These are phyloP conservation scores for Brachionus calyciflorus DNA, from an alignment of 1,140 invertebrate species.

Conservation along the genomic window DNA sequence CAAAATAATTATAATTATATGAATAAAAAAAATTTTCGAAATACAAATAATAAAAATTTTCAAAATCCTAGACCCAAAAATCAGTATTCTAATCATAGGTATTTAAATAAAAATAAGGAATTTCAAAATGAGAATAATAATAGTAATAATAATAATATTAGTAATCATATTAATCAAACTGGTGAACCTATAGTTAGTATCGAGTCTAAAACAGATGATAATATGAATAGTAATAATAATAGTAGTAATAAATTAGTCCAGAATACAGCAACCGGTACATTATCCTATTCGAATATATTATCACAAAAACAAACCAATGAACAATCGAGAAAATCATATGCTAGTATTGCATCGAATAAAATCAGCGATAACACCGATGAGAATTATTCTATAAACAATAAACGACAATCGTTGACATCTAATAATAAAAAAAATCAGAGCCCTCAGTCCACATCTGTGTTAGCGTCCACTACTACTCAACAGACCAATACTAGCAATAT, in stretches of 20 bases:
- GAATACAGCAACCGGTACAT: slow-evolving; percentile 7
- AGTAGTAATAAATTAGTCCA: slow-evolving; percentile 19
- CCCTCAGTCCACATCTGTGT: not conserved
- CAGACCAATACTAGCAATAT: not conserved
- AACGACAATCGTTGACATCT: slow-evolving; percentile 32
- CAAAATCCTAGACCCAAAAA: not conserved
- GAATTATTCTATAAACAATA: not conserved
- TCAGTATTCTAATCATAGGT: slow-evolving; percentile 42
- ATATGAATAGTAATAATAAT: too few relatives aligned
- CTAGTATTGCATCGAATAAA: slow-evolving; percentile 34
- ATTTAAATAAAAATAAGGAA: too few relatives aligned
- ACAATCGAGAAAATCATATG: slow-evolving; percentile 31
- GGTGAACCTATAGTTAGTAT: slow-evolving; percentile 18
- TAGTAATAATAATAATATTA: not conserved
- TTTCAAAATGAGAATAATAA: not conserved
- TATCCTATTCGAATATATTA: slow-evolving; percentile 9
- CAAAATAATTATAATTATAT: not conserved
- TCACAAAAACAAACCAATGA: slow-evolving; percentile 27
- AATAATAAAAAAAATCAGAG: not conserved
- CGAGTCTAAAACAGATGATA: slow-evolving; percentile 7
- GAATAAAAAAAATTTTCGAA: slow-evolving; percentile 28
- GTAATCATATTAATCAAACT: slow-evolving; percentile 2
- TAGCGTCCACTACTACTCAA: not conserved
- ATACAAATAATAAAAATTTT: slow-evolving; percentile 12
- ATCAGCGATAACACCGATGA: not conserved